Evolutionary conservation across 2,797 vertebrate species (phyloP).

Genomic region (Tinamus major): DNA sequence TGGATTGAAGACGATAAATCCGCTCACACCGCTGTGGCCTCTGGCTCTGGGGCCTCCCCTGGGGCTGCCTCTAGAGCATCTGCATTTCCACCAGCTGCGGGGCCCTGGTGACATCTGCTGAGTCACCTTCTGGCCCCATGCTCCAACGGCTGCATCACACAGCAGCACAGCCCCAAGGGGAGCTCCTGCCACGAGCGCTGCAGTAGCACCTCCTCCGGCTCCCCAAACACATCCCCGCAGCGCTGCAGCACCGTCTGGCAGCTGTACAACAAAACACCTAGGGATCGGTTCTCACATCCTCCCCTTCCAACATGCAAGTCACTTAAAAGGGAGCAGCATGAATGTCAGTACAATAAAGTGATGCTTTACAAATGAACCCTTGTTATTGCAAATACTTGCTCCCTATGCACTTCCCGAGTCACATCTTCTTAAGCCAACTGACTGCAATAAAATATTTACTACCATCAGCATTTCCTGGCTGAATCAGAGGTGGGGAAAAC

Average conservation of each 20-base stretch:
- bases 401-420: background rate
- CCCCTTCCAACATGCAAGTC: background rate
- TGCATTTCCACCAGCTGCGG: background rate
- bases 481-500: constrained; percentile 13
- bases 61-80: background rate
- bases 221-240: background rate
- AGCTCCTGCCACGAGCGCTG: background rate
- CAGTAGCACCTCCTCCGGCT: background rate
- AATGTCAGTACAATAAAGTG: background rate
- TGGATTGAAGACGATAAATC: background rate
- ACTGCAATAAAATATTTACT: constrained; percentile 34
- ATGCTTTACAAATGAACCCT: background rate
- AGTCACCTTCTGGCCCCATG: background rate
- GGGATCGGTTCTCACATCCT: background rate
- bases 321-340: background rate
- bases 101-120: background rate
- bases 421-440: background rate
- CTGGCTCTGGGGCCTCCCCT: background rate
- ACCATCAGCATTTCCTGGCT: background rate
- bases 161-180: background rate
- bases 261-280: background rate
- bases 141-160: background rate
- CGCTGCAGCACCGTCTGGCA: rapidly evolving
- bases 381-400: constrained; percentile 21
- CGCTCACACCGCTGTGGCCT: too few relatives aligned